These are phyloP conservation scores for Ochlodes sylvanus DNA, from an alignment of 2,888 invertebrate genomes.

Conservation along the genomic window DNA sequence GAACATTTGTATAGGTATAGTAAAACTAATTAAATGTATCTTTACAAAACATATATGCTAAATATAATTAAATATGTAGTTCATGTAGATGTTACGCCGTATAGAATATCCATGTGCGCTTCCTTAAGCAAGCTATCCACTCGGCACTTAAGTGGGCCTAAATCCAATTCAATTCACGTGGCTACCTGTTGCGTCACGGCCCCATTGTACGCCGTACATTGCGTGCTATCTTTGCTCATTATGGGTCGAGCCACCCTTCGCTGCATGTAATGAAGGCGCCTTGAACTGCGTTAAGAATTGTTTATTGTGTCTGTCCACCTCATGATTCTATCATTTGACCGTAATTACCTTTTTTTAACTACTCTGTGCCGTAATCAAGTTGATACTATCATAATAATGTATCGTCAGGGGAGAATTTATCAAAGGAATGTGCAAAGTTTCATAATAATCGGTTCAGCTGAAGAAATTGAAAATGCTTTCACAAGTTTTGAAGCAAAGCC, in stretches of 20 bases:
- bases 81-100: neutral
- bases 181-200: slow-evolving; percentile 45
- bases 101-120: neutral
- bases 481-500: no score
- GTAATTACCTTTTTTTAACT: no score
- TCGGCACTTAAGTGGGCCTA: slow-evolving; percentile 15
- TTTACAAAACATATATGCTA: no score
- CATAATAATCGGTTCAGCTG: no score
- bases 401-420: no score
- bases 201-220: slow-evolving; percentile 46
- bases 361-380: no score
- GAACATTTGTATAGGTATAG: no score
- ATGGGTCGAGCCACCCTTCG: slow-evolving; percentile 36
- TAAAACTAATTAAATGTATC: no score
- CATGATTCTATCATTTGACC: neutral
- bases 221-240: slow-evolving; percentile 52
- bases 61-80: no score
- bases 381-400: no score
- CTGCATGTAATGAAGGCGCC: slow-evolving; percentile 29
- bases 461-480: no score
- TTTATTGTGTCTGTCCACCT: neutral
- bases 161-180: slow-evolving; percentile 26
- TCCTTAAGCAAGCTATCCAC: slow-evolving; percentile 16
- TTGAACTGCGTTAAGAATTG: slow-evolving; percentile 22
- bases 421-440: no score